A percentile compares a stretch with the other conserved stretches of the same genome.
Evolutionary conservation across 2,797 vertebrate species (phyloP).

Genomic region (Gallinago stenura): DNA sequence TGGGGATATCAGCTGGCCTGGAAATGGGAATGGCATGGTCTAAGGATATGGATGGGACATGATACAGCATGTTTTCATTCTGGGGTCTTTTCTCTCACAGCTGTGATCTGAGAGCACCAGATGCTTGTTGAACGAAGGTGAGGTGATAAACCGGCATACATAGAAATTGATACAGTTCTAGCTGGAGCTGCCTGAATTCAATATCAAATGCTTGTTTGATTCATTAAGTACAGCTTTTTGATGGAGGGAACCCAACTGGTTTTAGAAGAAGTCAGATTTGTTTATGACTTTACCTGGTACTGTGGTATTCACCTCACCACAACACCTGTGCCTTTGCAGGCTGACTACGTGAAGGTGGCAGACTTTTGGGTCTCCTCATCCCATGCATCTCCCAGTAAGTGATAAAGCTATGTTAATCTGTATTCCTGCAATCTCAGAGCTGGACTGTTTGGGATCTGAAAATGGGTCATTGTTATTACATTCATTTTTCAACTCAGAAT

Average conservation of each 20-base stretch:
- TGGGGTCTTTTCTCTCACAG: background rate
- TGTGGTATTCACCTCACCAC: background rate
- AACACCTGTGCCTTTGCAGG: background rate
- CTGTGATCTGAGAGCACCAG: background rate
- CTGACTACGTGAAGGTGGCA: background rate
- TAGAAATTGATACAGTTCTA: background rate
- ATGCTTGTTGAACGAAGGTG: background rate
- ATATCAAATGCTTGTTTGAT: background rate
- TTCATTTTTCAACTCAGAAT: background rate
- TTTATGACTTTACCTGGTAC: background rate
- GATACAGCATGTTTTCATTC: background rate
- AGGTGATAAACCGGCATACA: background rate
- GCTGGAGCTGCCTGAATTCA: background rate
- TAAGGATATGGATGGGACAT: fast-evolving
- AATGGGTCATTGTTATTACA: background rate
- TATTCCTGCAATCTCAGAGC: background rate
- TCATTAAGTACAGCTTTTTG: constrained; percentile 1
- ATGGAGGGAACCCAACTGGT: background rate
- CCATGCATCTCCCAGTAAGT: background rate
- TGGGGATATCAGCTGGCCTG: background rate
- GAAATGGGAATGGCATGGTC: background rate
- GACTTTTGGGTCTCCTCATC: background rate
- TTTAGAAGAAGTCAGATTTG: constrained; percentile 25
- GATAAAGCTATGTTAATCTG: background rate
- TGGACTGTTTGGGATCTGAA: background rate